A percentile compares a stretch with the other conserved stretches of the same genome.
Evolutionary conservation across 2,888 invertebrate genomes (phyloP).

Genomic region (Criorhina ranunculi): DNA sequence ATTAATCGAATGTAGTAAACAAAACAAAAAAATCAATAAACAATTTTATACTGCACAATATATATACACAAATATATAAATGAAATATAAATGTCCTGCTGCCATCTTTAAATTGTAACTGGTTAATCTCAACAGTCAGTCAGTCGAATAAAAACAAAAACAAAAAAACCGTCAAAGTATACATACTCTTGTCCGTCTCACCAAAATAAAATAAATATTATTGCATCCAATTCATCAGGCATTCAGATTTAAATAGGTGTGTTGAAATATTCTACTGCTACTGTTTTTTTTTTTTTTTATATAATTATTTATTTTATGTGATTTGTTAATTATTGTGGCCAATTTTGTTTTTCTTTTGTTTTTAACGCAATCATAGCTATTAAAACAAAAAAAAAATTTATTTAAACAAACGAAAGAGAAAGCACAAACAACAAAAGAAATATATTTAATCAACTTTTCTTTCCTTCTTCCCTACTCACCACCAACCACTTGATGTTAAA

Average conservation of each 20-base stretch:
- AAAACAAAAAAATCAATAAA: conserved; percentile 43
- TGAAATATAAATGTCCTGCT: conserved; percentile 65
- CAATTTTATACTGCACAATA: conserved; percentile 74
- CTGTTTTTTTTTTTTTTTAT: conserved; percentile 44
- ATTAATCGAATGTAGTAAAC: conserved; percentile 47
- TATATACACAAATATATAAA: conserved; percentile 32
- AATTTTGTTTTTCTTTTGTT: conserved; percentile 31
- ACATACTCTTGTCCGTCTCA: conserved; percentile 13
- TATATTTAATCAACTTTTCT: conserved; percentile 47
- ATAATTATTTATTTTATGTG: conserved; percentile 24
- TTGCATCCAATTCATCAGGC: conserved; percentile 65
- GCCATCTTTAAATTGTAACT: conserved; percentile 72
- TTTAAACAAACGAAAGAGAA: conserved; percentile 27
- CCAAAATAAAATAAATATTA: conserved; percentile 41
- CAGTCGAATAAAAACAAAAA: conserved; percentile 43
- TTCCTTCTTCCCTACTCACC: conserved; percentile 27
- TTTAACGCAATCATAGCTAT: conserved; percentile 21
- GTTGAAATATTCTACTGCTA: conserved; percentile 53
- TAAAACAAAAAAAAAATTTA: conserved; percentile 1
- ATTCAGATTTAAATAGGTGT: conserved; percentile 72
- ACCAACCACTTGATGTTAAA: conserved; percentile 54
- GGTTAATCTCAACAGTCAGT: conserved; percentile 70
- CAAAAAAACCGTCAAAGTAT: background rate
- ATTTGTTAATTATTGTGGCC: conserved; percentile 50
- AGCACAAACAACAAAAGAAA: conserved; percentile 68